These are phyloP conservation scores for Oreochromis grahami DNA, from an alignment of 2,797 vertebrate genomes.

Conservation along the genomic window DNA sequence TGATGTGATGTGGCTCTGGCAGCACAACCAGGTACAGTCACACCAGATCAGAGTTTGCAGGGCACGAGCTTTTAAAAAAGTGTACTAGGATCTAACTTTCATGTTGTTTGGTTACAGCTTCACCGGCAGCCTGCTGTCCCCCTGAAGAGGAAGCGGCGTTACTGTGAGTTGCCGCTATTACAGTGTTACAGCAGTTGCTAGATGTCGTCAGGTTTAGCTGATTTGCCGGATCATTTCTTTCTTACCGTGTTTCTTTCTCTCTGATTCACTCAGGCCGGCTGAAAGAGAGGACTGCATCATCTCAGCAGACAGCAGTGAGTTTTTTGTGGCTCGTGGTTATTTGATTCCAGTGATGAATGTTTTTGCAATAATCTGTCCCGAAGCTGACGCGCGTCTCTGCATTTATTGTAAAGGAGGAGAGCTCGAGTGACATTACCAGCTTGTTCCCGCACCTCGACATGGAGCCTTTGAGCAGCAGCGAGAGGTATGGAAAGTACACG, in stretches of 20 bases:
- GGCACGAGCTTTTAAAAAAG: background rate
- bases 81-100: background rate
- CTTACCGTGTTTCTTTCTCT: background rate
- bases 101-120: conserved; percentile 57
- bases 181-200: background rate
- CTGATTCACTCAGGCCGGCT: conserved; percentile 73
- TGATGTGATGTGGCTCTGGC: conserved; percentile 97
- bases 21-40: conserved; percentile 92
- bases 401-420: conserved; percentile 72
- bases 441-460: conserved; percentile 89
- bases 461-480: conserved; percentile 92
- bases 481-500: conserved; percentile 77
- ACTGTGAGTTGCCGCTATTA: conserved; percentile 61
- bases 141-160: conserved; percentile 72
- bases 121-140: conserved; percentile 69
- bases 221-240: background rate
- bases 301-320: conserved; percentile 51
- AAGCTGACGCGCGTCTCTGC: background rate
- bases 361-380: background rate
- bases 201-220: background rate
- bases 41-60: background rate
- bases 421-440: conserved; percentile 77
- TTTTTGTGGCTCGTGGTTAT: background rate
- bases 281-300: conserved; percentile 86
- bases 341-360: background rate